These are phyloP conservation scores for Pseudococcus longispinus DNA, from an alignment of 2,888 invertebrate genomes.

Conservation along the genomic window DNA sequence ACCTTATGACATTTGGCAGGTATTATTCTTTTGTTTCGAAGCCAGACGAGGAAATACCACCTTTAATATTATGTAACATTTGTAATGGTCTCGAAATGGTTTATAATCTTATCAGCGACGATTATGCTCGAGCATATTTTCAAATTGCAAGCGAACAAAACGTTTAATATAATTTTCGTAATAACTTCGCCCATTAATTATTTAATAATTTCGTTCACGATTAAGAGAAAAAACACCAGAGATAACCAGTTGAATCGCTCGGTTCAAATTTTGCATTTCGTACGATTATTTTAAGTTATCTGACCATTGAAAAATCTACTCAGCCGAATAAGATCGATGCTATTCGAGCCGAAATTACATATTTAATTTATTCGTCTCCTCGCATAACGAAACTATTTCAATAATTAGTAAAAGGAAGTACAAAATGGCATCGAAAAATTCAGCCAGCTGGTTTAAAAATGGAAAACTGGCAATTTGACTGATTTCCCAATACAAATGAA, in stretches of 20 bases:
- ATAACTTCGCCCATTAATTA: conserved; percentile 8
- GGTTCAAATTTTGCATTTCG: conserved; percentile 2
- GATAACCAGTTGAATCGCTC: neutral
- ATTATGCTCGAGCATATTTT: neutral
- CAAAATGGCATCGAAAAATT: neutral
- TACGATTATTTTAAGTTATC: neutral
- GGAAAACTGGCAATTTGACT: too few species aligned
- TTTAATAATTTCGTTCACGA: conserved; percentile 1
- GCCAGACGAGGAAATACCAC: neutral
- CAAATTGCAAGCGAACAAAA: conserved; percentile 10
- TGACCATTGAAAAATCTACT: neutral
- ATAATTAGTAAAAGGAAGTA: neutral
- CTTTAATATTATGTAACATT: neutral
- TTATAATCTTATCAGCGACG: conserved; percentile 15
- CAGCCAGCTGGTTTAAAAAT: too few species aligned
- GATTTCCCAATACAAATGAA: neutral
- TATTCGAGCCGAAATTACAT: neutral
- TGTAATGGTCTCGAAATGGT: neutral
- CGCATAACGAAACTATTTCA: neutral
- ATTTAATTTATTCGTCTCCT: neutral
- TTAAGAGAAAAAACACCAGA: neutral
- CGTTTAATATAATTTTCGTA: neutral
- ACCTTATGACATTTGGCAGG: neutral
- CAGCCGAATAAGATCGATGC: neutral
- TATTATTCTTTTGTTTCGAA: neutral